A percentile compares a stretch with the other conserved stretches of the same genome.
phyloP scores from a whole-genome alignment of 2,888 invertebrate species.

The Alviniconcha strummeri region DNA sequence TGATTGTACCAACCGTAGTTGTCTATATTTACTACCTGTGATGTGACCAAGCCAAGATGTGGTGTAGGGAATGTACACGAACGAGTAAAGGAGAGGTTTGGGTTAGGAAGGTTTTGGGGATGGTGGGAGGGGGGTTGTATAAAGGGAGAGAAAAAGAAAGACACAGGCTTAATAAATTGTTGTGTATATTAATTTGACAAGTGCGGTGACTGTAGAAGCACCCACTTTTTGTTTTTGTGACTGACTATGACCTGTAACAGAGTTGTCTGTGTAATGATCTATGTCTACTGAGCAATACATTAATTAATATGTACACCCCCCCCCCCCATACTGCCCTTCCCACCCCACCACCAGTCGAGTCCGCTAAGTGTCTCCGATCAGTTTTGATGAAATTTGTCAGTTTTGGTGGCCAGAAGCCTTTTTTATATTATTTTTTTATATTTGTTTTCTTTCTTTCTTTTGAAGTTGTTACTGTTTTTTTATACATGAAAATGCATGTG shows the following conservation, averaged over 20 bases:
- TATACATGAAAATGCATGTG: too few species aligned
- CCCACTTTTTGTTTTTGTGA: neutral
- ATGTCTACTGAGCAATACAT: slow-evolving; percentile 25
- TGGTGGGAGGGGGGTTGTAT: too few species aligned
- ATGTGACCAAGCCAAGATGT: slow-evolving; percentile 19
- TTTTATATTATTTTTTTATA: too few species aligned
- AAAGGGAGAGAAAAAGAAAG: neutral
- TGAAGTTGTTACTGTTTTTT: too few species aligned
- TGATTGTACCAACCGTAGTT: neutral
- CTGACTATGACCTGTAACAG: neutral
- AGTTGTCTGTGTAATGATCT: slow-evolving; percentile 9
- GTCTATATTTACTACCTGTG: slow-evolving; percentile 12
- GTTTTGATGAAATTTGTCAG: too few species aligned
- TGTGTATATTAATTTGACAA: slow-evolving; percentile 9
- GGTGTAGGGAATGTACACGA: neutral
- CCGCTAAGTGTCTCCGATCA: too few species aligned
- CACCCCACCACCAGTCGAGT: neutral
- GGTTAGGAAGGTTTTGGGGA: too few species aligned
- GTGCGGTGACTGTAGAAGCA: neutral
- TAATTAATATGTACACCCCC: neutral
- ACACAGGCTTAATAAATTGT: neutral
- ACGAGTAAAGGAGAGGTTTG: neutral
- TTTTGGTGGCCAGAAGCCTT: too few species aligned
- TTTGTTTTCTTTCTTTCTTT: too few species aligned
- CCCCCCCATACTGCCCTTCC: neutral